A percentile compares a stretch with the other conserved stretches of the same genome.
Conservation (phyloP, 2,888 invertebrate species). For the Morpho helenor region DNA sequence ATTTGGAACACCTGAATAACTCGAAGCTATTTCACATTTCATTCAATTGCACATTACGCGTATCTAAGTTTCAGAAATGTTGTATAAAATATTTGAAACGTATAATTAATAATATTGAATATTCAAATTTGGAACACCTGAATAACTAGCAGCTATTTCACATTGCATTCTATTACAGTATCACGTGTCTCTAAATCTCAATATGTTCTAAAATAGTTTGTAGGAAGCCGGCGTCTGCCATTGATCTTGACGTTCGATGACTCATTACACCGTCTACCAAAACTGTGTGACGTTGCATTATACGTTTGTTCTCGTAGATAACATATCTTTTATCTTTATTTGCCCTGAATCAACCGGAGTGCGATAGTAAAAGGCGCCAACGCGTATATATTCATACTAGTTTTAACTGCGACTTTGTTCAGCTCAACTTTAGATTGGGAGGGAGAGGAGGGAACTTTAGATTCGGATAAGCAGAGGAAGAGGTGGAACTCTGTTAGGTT, state of each 20-base stretch:
- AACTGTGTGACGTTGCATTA: constrained; percentile 9
- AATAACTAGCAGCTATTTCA: background rate
- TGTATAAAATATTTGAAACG: too few species aligned
- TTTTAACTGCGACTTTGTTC: background rate
- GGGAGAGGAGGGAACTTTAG: too few species aligned
- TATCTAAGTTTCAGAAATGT: too few species aligned
- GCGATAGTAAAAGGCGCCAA: constrained; percentile 6
- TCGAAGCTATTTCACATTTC: background rate
- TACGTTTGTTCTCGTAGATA: constrained; percentile 1
- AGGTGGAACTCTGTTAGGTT: too few species aligned
- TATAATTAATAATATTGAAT: too few species aligned
- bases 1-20: background rate
- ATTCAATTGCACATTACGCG: too few species aligned
- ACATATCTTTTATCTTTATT: constrained; percentile 12
- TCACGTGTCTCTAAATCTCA: constrained; percentile 14
- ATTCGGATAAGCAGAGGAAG: too few species aligned
- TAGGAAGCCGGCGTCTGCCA: constrained; percentile 28
- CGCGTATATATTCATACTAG: background rate
- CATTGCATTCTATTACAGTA: constrained; percentile 6
- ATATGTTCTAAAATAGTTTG: constrained; percentile 27
- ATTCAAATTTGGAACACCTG: too few species aligned
- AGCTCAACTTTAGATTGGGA: too few species aligned
- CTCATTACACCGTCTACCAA: constrained; percentile 30
- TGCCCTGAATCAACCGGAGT: constrained; percentile 5
- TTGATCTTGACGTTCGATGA: constrained; percentile 29